These are phyloP conservation scores for Ophiothrix spiculata DNA, from an alignment of 35 echinoderm and acorn worm genomes.

Conservation along the genomic window DNA sequence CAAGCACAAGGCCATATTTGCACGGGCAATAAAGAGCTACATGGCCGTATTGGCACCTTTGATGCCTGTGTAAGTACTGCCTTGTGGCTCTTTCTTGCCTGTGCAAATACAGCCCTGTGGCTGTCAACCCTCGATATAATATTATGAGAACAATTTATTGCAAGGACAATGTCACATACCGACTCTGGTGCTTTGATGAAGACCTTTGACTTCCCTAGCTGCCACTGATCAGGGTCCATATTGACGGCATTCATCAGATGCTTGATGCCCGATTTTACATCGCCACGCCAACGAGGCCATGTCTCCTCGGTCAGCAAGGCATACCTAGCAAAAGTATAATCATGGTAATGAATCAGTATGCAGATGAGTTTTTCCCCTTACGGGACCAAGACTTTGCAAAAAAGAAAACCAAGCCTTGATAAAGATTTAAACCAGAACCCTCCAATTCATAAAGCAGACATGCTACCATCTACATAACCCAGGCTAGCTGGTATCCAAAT, in stretches of 20 bases:
- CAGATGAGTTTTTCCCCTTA: background rate
- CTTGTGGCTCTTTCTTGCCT: too few species aligned
- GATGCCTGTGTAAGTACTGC: background rate
- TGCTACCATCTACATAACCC: too few species aligned
- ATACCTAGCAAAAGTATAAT: slow-evolving; percentile 54
- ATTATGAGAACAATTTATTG: background rate
- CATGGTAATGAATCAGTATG: too few species aligned
- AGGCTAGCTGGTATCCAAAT: too few species aligned
- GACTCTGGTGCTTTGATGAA: slow-evolving; percentile 97
- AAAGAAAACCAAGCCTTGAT: background rate
- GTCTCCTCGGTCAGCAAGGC: slow-evolving; percentile 86
- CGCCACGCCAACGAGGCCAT: slow-evolving; percentile 83
- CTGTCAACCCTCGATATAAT: background rate
- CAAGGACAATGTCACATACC: slow-evolving; percentile 41
- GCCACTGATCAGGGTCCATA: slow-evolving; percentile 92
- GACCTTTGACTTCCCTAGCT: slow-evolving; percentile 88
- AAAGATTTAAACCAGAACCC: too few species aligned
- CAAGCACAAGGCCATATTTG: too few species aligned
- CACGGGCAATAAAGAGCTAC: too few species aligned
- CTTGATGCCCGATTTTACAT: slow-evolving; percentile 66
- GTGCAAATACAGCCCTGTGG: too few species aligned
- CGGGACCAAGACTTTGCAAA: background rate
- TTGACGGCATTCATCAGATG: slow-evolving; percentile 83
- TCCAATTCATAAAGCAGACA: background rate
- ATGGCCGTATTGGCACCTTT: background rate